Conservation (phyloP, 2,888 invertebrate genomes). For the Acleris cristana region DNA sequence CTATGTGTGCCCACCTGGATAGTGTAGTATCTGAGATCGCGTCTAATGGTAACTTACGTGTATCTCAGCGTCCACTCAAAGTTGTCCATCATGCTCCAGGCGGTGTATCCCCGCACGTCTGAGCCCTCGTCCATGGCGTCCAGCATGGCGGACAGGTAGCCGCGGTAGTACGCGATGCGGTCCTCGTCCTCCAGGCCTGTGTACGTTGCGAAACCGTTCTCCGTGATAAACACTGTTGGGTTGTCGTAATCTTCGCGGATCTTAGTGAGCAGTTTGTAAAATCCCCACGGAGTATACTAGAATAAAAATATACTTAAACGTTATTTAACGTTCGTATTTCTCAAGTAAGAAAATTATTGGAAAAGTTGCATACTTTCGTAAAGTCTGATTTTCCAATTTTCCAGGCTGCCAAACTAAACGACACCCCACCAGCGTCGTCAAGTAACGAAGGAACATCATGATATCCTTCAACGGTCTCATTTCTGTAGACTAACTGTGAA, state of each 20-base stretch:
- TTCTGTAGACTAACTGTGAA: slow-evolving; percentile 56
- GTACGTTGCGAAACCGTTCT: slow-evolving; percentile 74
- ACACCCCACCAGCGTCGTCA: slow-evolving; percentile 46
- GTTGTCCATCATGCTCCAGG: slow-evolving; percentile 86
- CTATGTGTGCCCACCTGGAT: no score
- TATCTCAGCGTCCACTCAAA: slow-evolving; percentile 85
- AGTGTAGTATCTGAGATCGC: no score
- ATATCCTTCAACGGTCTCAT: slow-evolving; percentile 45
- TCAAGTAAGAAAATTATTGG: not conserved
- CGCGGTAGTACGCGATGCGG: slow-evolving; percentile 62
- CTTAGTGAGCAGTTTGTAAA: slow-evolving; percentile 78
- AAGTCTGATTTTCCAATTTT: slow-evolving; percentile 44
- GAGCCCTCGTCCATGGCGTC: slow-evolving; percentile 73
- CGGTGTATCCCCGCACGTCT: slow-evolving; percentile 76
- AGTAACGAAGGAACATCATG: slow-evolving; percentile 46
- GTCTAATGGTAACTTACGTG: slow-evolving; percentile 58
- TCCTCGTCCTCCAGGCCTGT: slow-evolving; percentile 65
- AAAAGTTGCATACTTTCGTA: slow-evolving; percentile 33
- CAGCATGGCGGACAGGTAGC: slow-evolving; percentile 65
- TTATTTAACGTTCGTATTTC: not conserved
- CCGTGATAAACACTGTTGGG: slow-evolving; percentile 80
- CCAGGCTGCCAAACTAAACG: slow-evolving; percentile 45
- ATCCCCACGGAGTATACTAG: slow-evolving; percentile 80
- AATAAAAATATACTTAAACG: slow-evolving; percentile 16
- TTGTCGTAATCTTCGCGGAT: slow-evolving; percentile 75